Evolutionary conservation across 2,888 invertebrate species (phyloP), one percentile per base, ranked within the genome.

Genomic region (Alitta virens): DNA sequence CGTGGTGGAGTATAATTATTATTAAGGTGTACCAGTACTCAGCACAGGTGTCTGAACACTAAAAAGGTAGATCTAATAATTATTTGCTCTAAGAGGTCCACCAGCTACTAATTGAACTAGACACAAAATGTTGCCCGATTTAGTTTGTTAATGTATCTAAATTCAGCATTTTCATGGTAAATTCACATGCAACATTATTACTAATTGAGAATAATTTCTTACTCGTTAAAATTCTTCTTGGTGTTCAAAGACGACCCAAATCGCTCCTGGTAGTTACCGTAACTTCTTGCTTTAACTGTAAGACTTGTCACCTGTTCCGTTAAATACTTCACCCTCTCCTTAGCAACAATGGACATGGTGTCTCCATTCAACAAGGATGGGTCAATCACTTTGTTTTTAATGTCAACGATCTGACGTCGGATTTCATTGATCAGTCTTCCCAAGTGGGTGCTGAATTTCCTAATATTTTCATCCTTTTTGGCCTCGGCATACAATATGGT

Each of bases 381-480:
- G 65, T 81, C 78, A 62, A 74, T 74, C 9, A 80, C 77, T 49
- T 72, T 64, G 63, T 73, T 74, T 69, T 77, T 80, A 40, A 81
- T 71, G 43, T 79, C 75, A 65, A 75, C 74, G 59, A 81, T 70
- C 58, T 74, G 74, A 55, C 68, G 64, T 16, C 74, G 71, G 53
- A 80, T 80, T 60, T 74, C 71, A 62, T 71, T 69, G 53, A 82
- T 78, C 18, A 80, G 73, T 0, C 68, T 67, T 62, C 80, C 78
- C 27, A 82, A 72, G 63, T 82, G 77, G 3, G 72, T 68, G 58
- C 76, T 77, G 71, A 81, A 82, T 68, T 79, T 78, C 26, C 78
- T 70, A 40, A 82, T 80, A 63, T 82, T 81, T 65, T 82, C 81
- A 63, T 82, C 82, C 60, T 79, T 80, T 69, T 81, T 82, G 26